Conservation (phyloP, 2,113 vertebrate genomes). For the Prolemur simus region DNA sequence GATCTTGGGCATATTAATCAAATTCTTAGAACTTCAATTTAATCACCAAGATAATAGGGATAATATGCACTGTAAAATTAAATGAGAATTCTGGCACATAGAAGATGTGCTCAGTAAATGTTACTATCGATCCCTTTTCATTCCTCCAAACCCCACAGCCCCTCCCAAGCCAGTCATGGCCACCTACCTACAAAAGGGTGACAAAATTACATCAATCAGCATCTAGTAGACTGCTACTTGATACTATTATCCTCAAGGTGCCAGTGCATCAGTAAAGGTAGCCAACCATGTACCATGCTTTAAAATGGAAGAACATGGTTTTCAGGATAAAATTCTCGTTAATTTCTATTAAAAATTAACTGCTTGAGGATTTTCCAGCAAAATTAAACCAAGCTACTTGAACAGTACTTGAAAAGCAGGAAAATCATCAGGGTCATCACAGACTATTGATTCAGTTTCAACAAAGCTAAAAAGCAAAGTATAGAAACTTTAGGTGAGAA, state of each 20-base stretch:
- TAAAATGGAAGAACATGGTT: conserved; percentile 31
- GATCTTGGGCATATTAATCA: background rate
- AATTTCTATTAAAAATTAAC: conserved; percentile 57
- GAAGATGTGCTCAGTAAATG: background rate
- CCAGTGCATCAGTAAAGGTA: background rate
- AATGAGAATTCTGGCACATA: background rate
- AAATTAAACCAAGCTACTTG: conserved; percentile 51
- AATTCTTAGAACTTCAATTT: conserved; percentile 1
- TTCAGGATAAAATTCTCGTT: conserved; percentile 43
- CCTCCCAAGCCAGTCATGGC: too few species aligned
- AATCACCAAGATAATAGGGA: background rate
- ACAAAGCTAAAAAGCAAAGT: conserved; percentile 48
- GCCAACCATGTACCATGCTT: background rate
- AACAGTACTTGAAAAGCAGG: conserved; percentile 36
- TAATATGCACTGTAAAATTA: background rate
- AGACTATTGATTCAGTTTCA: conserved; percentile 27
- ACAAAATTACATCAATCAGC: background rate
- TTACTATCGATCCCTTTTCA: background rate
- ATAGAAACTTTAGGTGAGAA: conserved; percentile 19
- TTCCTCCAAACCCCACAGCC: background rate
- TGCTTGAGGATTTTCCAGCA: conserved; percentile 31
- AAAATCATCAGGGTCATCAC: conserved; percentile 31
- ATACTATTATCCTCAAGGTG: background rate
- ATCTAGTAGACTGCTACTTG: background rate
- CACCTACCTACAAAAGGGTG: background rate